Base-by-base conservation (phyloP, 2,888 invertebrate species). In the Tyria jacobaeae region DNA sequence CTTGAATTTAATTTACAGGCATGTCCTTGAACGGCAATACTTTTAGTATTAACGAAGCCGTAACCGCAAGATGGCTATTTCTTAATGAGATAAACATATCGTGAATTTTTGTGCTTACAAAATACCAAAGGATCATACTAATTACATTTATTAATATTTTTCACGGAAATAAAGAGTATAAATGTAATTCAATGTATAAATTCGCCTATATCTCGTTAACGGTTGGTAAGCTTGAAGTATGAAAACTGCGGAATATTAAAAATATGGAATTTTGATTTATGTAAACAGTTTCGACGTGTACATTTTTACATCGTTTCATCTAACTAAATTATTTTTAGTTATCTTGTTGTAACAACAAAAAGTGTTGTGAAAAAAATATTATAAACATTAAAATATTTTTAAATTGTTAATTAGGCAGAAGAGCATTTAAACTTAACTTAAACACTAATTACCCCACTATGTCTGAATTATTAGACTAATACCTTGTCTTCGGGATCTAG, bases 141-240 rank as follows among this genome's bases (percentile, higher is more conserved):
- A 60, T 63, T 63, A 66, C n/a, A 50, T 51, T 62, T 52, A n/a
- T n/a, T 31, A 50, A 15, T 44, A 50, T 50, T 65, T 67, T 67
- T 60, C 63, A 62, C 64, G 80, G 81, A 79, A 80, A 77, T 74
- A 70, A 73, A 62, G 76, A 59, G 66, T 79, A 48, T 74, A 73
- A 73, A 74, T 54, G 61, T 66, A 72, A 74, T 64, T 62, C 66
- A 73, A 73, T 75, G 75, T 75, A 64, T 60, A 72, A 69, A 60
- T 71, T 72, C 61, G 56, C 83, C 82, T 82, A 82, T 83, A 78
- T 80, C 83, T 75, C 74, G 73, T 82, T 82, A 75, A 67, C 77
- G 74, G 62, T 72, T 68, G 62, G 75, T 76, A 70, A 67, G 62
- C 74, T 57, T 49, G 41, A 56, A 60, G 47, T 61, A 62, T 55